These are phyloP conservation scores for Diprion similis DNA, from an alignment of 1,140 invertebrate species.

Conservation along the genomic window DNA sequence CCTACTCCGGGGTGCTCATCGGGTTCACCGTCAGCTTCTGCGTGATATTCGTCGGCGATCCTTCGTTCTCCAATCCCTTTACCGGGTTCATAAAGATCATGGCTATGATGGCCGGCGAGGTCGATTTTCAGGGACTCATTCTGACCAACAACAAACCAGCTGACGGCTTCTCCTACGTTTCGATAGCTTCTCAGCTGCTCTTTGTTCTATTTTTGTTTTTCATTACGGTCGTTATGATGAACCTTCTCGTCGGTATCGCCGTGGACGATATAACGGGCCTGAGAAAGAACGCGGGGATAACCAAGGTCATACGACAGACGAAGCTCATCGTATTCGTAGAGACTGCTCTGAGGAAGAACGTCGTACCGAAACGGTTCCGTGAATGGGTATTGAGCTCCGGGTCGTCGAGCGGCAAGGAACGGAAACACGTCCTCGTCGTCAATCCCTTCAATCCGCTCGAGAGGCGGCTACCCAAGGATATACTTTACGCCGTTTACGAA, in stretches of 20 bases:
- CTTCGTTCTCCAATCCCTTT: constrained; percentile 67
- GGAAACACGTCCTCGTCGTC: constrained; percentile 63
- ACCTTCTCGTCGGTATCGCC: constrained; percentile 73
- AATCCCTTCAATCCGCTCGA: constrained; percentile 72
- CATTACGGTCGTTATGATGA: constrained; percentile 75
- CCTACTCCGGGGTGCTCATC: constrained; percentile 69
- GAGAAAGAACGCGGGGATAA: constrained; percentile 71
- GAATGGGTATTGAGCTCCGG: constrained; percentile 45
- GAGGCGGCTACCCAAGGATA: constrained; percentile 69
- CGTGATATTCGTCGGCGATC: constrained; percentile 69
- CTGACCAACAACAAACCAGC: constrained; percentile 54
- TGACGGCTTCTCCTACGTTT: constrained; percentile 50
- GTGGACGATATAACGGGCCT: constrained; percentile 74
- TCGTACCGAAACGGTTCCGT: constrained; percentile 59
- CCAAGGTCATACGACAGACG: constrained; percentile 71
- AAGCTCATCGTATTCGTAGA: constrained; percentile 73
- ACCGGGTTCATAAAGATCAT: constrained; percentile 69
- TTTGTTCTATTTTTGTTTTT: constrained; percentile 71
- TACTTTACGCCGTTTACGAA: constrained; percentile 69
- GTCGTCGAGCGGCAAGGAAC: constrained; percentile 49
- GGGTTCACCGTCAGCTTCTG: constrained; percentile 73
- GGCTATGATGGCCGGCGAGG: constrained; percentile 75
- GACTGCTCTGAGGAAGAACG: constrained; percentile 67
- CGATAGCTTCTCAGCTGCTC: constrained; percentile 68
- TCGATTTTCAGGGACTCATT: constrained; percentile 70